Evolutionary conservation across 2,113 vertebrate species (phyloP), one percentile per base, ranked within the genome.

Genomic region (Siniperca chuatsi): DNA sequence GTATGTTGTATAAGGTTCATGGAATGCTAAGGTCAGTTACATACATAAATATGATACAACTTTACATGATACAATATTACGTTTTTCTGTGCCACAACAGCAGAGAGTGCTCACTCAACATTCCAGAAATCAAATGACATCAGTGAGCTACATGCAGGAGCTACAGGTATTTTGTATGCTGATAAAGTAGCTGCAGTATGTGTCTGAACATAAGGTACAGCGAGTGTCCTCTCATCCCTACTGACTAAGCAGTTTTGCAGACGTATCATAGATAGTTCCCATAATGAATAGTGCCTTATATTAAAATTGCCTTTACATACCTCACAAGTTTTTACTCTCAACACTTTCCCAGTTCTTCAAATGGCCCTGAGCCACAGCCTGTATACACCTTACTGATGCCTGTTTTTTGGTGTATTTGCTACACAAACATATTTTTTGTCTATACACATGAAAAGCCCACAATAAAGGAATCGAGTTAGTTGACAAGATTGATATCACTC

Each of bases 201-300:
- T 37, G 40, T 87, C n/a, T 83, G 81, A 81, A 76, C 81, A 87
- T 72, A 72, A 77, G 81, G 71, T 72, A 20, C 77, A 87, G 66
- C 8, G 11, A 66, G 71, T 44, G 76, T 76, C 81, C 81, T 79
- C 37, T 65, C 33, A 20, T 77, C 54, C 44, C 29, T 10, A 9
- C 72, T 87, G 76, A 78, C 82, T 68, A 44, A 78, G 77, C 81
- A 76, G n/a, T 54, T 83, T 60, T 72, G 44, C 44, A 54, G 50
- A 44, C 18, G 6, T 78, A 40, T 62, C 71, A 58, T 67, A 77
- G 46, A 87, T 77, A 81, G 67, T 21, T 18, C 21, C 64, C n/a
- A 13, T 78, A 84, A 84, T 80, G 67, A 84, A 86, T 60, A 62
- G 73, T 62, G 66, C 29, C 72, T 67, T 48, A 48, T 80, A 76